Evolutionary conservation across 2,113 vertebrate genomes (phyloP), one percentile per base, ranked within the genome.

Genomic region (Ancistrus triradiatus): DNA sequence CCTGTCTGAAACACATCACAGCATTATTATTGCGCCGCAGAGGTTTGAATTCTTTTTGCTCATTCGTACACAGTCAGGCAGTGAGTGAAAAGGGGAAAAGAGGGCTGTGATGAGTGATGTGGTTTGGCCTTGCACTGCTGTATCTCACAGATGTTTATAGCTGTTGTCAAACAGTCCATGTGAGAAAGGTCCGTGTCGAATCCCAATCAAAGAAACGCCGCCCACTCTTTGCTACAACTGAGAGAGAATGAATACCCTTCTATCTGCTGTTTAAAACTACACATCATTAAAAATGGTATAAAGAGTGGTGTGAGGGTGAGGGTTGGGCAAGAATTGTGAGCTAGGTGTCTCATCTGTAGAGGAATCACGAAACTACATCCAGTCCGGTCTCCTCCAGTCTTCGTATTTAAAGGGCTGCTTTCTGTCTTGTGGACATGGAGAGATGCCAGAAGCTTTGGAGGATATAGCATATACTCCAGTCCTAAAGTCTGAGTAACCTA

Each of bases 121-220:
- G 47, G 55, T 53, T 50, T 47, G 48, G 40, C 38, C n/a, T 4
- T 28, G 28, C 4, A 28, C 68, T 59, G 31, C 22, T 42, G 27
- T 59, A 59, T 70, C 60, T 57, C 69, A 70, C 48, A 60, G 69
- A 50, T 64, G 62, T 61, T 66, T 71, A 66, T 49, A 38, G 28
- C 59, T 66, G 64, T 38, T 48, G 42, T 66, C 50, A 69, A 69
- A 69, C 48, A 24, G 33, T 66, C 61, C 69, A 71, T 42, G 46
- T 61, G 63, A 66, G 49, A 61, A 70, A 65, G 47, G 5, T 40
- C 25, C 37, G 44, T 8, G 28, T 42, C 33, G 11, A 44, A 17
- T 13, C 10, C 21, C 58, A 47, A 60, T 21, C 42, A 19, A 47
- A 35, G 27, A 24, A 31, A 38, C 28, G 31, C 18, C 3, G 13